Base-by-base conservation (phyloP, 2,113 vertebrate species). In the Cynopterus brachyotis region DNA sequence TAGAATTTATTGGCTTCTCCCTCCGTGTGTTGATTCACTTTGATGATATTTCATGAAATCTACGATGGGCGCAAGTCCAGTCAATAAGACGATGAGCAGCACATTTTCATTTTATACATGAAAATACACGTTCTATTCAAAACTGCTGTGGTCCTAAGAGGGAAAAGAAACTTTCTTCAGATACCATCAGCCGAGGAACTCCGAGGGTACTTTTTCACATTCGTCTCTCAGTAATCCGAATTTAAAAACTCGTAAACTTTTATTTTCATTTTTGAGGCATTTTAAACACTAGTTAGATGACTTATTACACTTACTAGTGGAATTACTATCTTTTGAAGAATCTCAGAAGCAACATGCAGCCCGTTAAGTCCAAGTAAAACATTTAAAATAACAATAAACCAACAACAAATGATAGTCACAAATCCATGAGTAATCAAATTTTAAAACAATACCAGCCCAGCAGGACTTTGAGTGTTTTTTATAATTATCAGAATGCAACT, bases 21-120 rank as follows among this genome's bases (percentile, higher is more conserved):
- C 96, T 42, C 80, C 85, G 95, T 94, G 30, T 90, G 93, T 80
- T 90, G 97, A 94, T 93, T 95, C 81, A 72, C 95, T 96, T 98
- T 96, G 73, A 91, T 86, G 95, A 92, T 84, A 94, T 78, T 96
- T 89, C 75, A 72, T 87, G 72, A 97, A 96, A 95, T 97, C 88
- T 97, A 28, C 69, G 96, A 97, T 78, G 86, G 88, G 60, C 70
- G n/a, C 28, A 57, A 62, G 35, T 37, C 32, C 64, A 40, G 42
- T 42, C 3, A 79, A 62, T 37, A 45, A 53, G 64, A 90, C 55
- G 62, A 47, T 7, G 13, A 45, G 17, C 11, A 6, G 59, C 42
- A 8, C 32, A 59, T 42, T 84, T 89, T 30, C 67, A 81, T 67
- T n/a, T 64, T 24, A 66, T 10, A 59, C 28, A 50, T 20, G 53